Percentiles rank a stretch among this genome's conserved stretches.
phyloP scores from a whole-genome alignment of 1,140 invertebrate species.

The Heliothis subflexa region DNA sequence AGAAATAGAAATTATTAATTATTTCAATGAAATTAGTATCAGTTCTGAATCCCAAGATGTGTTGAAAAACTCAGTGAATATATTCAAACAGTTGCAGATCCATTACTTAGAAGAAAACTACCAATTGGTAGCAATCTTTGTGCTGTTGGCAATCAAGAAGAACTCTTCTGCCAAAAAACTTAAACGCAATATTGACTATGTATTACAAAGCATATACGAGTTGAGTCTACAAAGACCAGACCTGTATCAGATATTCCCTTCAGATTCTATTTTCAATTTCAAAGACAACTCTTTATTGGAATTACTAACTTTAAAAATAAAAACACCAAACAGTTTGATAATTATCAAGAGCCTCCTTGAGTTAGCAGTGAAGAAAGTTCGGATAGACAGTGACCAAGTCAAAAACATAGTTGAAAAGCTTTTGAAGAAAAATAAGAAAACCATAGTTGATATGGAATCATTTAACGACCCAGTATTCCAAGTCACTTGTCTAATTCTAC shows the following conservation, averaged over 20 bases:
- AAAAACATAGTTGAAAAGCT: slow-evolving; percentile 73
- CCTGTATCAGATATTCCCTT: slow-evolving; percentile 74
- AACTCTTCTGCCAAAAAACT: slow-evolving; percentile 70
- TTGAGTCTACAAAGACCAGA: slow-evolving; percentile 73
- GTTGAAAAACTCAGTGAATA: slow-evolving; percentile 60
- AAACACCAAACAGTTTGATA: slow-evolving; percentile 67
- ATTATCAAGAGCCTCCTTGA: slow-evolving; percentile 72
- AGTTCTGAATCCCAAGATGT: slow-evolving; percentile 58
- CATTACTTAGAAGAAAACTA: slow-evolving; percentile 75
- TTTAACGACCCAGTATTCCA: slow-evolving; percentile 75
- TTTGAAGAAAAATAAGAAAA: slow-evolving; percentile 66
- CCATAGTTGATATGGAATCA: slow-evolving; percentile 63
- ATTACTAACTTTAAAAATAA: slow-evolving; percentile 71
- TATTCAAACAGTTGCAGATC: slow-evolving; percentile 70
- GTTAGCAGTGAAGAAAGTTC: slow-evolving; percentile 76
- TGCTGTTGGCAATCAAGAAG: slow-evolving; percentile 72
- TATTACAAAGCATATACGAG: slow-evolving; percentile 72
- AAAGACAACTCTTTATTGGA: slow-evolving; percentile 63
- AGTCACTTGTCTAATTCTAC: slow-evolving; percentile 75
- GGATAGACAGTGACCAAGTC: slow-evolving; percentile 70
- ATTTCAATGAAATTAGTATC: slow-evolving; percentile 61
- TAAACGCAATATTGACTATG: slow-evolving; percentile 63
- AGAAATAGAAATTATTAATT: slow-evolving; percentile 62
- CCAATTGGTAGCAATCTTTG: slow-evolving; percentile 72
- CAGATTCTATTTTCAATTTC: slow-evolving; percentile 73